Conservation (phyloP, 1,140 invertebrate species). For the Maniola jurtina region DNA sequence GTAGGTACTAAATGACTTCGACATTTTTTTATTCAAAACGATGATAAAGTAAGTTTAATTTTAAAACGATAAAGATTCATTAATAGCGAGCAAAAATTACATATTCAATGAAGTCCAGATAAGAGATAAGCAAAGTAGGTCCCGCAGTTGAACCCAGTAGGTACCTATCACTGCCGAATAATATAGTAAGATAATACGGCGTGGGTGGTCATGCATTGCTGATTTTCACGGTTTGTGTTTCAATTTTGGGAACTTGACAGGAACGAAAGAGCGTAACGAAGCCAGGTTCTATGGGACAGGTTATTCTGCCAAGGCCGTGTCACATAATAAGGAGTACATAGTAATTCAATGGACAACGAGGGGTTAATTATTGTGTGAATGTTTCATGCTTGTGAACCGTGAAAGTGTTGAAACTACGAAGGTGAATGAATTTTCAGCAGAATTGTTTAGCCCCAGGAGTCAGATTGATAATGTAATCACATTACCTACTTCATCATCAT, state of each 20-base stretch:
- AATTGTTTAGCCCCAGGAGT: too few species aligned
- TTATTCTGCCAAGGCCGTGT: conserved; percentile 28
- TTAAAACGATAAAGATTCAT: background rate
- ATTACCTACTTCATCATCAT: too few species aligned
- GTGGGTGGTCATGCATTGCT: conserved; percentile 26
- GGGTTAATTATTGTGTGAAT: conserved; percentile 27
- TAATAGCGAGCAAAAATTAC: background rate
- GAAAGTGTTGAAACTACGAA: background rate
- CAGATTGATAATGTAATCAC: too few species aligned
- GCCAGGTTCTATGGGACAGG: conserved; percentile 29
- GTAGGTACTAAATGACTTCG: too few species aligned
- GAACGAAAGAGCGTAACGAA: conserved; percentile 18
- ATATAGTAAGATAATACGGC: conserved; percentile 22
- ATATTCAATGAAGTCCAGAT: conserved; percentile 1
- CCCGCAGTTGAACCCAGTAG: background rate
- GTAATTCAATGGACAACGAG: too few species aligned
- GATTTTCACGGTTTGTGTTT: conserved; percentile 27
- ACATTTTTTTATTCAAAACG: background rate
- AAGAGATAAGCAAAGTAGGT: background rate
- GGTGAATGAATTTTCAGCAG: background rate
- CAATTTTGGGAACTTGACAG: conserved; percentile 23
- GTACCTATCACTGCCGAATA: background rate
- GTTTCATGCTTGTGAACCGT: background rate
- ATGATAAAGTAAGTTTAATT: background rate
- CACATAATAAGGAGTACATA: too few species aligned